These are phyloP conservation scores for Osmoderma eremita DNA, from an alignment of 2,888 invertebrate species.

Conservation along the genomic window DNA sequence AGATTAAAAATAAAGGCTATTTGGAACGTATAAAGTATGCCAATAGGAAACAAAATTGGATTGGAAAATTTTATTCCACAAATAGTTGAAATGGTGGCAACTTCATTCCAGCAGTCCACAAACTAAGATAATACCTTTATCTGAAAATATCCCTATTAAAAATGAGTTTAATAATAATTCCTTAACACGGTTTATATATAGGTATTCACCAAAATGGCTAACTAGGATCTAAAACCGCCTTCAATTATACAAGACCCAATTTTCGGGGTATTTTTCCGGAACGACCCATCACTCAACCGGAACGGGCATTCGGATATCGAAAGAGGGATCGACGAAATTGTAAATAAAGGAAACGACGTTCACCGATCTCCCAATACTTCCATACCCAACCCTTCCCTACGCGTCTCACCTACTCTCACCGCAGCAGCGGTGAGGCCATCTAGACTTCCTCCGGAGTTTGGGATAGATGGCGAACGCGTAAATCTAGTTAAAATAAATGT, in stretches of 20 bases:
- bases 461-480: conserved; percentile 23
- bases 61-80: no score
- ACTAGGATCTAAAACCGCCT: neutral
- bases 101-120: no score
- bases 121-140: no score
- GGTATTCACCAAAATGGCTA: no score
- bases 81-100: no score
- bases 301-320: conserved; percentile 6
- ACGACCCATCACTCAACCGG: conserved; percentile 14
- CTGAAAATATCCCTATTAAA: no score
- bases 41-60: no score
- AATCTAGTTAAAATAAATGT: conserved; percentile 37
- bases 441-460: conserved; percentile 25
- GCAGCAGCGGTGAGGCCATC: neutral
- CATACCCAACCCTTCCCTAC: neutral
- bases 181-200: no score
- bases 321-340: conserved; percentile 17
- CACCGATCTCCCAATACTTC: neutral
- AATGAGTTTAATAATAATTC: no score
- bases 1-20: no score
- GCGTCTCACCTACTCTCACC: neutral
- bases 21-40: no score
- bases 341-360: conserved; percentile 19
- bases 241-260: neutral
- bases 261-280: neutral